These are phyloP conservation scores for Ophion costatus DNA, from an alignment of 2,888 invertebrate genomes.

Conservation along the genomic window DNA sequence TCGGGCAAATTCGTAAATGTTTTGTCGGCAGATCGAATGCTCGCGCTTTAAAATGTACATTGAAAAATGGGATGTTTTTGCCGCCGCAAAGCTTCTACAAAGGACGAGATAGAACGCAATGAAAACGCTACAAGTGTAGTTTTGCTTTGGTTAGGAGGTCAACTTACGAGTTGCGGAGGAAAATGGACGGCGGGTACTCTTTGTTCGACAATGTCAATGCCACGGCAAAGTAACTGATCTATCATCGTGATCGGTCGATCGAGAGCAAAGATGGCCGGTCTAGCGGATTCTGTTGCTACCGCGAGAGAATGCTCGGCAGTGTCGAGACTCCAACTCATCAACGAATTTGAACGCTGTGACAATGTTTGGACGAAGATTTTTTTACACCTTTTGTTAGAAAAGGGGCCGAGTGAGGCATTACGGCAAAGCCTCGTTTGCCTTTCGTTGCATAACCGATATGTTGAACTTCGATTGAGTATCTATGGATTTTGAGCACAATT, in stretches of 20 bases:
- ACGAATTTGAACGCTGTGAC: slow-evolving; percentile 87
- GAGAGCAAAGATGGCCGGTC: slow-evolving; percentile 89
- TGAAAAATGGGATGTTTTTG: too few species aligned
- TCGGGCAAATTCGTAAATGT: too few species aligned
- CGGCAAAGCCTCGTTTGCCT: too few species aligned
- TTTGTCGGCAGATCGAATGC: too few species aligned
- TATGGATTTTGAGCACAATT: too few species aligned
- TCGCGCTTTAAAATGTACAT: too few species aligned
- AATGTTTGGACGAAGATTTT: slow-evolving; percentile 15
- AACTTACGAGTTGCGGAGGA: slow-evolving; percentile 92
- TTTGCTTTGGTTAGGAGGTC: background rate
- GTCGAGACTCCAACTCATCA: slow-evolving; percentile 90
- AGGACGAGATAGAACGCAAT: background rate
- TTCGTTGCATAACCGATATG: too few species aligned
- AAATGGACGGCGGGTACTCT: slow-evolving; percentile 92
- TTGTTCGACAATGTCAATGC: slow-evolving; percentile 93
- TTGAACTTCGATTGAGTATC: too few species aligned
- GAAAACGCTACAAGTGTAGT: background rate
- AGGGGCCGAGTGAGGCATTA: background rate
- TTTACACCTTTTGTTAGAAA: background rate
- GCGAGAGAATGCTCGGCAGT: slow-evolving; percentile 91
- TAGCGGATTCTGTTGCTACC: slow-evolving; percentile 89
- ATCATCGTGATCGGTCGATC: slow-evolving; percentile 88
- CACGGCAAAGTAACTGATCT: slow-evolving; percentile 91
- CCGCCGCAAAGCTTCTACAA: background rate